A percentile compares a stretch with the other conserved stretches of the same genome.
Conservation (phyloP, 1,140 invertebrate species). For the Limonius californicus region DNA sequence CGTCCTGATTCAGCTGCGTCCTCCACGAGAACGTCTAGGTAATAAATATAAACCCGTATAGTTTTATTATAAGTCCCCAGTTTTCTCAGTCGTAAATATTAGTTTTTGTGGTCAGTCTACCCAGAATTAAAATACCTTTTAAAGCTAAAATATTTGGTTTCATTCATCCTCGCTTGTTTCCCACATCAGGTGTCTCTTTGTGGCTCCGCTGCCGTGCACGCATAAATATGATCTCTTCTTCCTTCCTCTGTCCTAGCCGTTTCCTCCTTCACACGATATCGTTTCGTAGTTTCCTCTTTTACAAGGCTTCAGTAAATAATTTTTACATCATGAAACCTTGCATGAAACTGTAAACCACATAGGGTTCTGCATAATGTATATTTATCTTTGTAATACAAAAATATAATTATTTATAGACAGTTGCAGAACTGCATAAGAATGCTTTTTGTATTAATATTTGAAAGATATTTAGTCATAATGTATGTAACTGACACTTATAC, state of each 20-base stretch:
- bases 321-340: too few species aligned
- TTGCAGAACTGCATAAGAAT: too few species aligned
- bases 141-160: conserved; percentile 24
- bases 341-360: too few species aligned
- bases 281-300: conserved; percentile 20
- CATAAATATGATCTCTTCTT: conserved; percentile 17
- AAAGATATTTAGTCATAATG: too few species aligned
- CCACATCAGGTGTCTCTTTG: conserved; percentile 15
- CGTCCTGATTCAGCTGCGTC: neutral
- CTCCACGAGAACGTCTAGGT: neutral
- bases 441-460: too few species aligned
- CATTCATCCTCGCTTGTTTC: conserved; percentile 19
- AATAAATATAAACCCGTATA: conserved; percentile 17
- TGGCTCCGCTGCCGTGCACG: neutral
- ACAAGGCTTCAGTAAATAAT: conserved; percentile 13
- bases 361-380: too few species aligned
- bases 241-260: conserved; percentile 9
- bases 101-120: conserved; percentile 18
- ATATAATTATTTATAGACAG: too few species aligned
- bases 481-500: too few species aligned
- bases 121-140: conserved; percentile 24
- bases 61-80: conserved; percentile 16
- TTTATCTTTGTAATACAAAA: too few species aligned
- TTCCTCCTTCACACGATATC: conserved; percentile 20
- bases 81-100: conserved; percentile 21